These are phyloP conservation scores for Lontra canadensis DNA, from an alignment of 2,113 vertebrate genomes.

Conservation along the genomic window DNA sequence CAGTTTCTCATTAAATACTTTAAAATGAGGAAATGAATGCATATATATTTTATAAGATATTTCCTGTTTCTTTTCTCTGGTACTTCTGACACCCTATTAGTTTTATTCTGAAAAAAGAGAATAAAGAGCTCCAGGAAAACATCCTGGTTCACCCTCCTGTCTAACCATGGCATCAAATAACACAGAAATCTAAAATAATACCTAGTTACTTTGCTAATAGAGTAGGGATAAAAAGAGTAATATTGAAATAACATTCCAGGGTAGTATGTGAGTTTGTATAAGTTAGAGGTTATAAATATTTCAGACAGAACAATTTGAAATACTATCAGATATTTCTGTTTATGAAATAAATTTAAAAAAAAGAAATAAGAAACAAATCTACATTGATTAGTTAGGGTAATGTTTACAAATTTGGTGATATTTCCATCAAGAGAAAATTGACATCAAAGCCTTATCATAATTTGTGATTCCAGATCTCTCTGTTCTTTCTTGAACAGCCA, in stretches of 20 bases:
- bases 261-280: not conserved
- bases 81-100: not conserved
- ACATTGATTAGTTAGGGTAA: not conserved
- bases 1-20: constrained; percentile 4
- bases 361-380: not conserved
- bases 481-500: not conserved
- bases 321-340: not conserved
- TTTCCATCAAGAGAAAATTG: not conserved
- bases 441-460: not conserved
- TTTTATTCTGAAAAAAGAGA: not conserved
- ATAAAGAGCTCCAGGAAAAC: not conserved
- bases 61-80: not conserved
- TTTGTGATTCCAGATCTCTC: not conserved
- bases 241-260: not conserved
- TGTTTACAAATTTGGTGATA: not conserved
- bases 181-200: not conserved
- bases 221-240: not conserved
- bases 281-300: not conserved
- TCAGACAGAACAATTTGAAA: not conserved
- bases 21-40: not conserved
- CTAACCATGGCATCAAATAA: not conserved
- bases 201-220: not conserved
- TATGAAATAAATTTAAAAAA: not conserved
- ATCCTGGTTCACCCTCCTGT: not conserved
- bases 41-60: not conserved